phyloP scores from a whole-genome alignment of 1,140 invertebrate species.

The Ditylenchus dipsaci region DNA sequence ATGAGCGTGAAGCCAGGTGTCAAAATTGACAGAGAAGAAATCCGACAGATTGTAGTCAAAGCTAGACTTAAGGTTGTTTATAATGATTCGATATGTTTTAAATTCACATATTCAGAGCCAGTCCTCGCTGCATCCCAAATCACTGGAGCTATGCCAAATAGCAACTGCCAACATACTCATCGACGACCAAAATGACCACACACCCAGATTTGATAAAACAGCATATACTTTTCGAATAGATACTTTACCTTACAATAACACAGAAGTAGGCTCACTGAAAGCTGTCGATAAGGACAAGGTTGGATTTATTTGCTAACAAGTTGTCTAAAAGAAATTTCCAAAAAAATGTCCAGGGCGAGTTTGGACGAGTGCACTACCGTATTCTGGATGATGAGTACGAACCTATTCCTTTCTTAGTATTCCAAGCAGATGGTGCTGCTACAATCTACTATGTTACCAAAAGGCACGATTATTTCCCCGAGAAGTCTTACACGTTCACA shows the following conservation, averaged over 20 bases:
- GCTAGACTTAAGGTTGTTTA: conserved; percentile 21
- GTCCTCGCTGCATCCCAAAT: conserved; percentile 32
- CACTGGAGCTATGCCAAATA: not conserved
- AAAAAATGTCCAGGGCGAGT: conserved; percentile 21
- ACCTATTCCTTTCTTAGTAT: conserved; percentile 37
- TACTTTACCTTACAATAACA: conserved; percentile 42
- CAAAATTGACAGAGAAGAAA: conserved; percentile 34
- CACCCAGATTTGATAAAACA: conserved; percentile 22
- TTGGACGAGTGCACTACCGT: conserved; percentile 44
- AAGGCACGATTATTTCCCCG: conserved; percentile 29
- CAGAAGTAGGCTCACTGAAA: conserved; percentile 39
- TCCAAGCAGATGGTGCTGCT: conserved; percentile 41
- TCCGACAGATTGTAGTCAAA: conserved; percentile 35
- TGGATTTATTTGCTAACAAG: not conserved
- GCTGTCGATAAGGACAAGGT: conserved; percentile 41
- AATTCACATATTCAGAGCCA: conserved; percentile 22
- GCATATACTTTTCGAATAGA: conserved; percentile 37
- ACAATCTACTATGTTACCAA: conserved; percentile 36
- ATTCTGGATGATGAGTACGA: conserved; percentile 35
- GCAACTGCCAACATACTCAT: conserved; percentile 25
- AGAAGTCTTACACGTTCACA: conserved; percentile 37
- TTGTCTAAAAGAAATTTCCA: not conserved
- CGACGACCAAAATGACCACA: conserved; percentile 43
- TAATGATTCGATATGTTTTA: not conserved
- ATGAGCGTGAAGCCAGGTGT: conserved; percentile 33